Conservation (phyloP, 2,113 vertebrate species). For the Tretioscincus oriximinensis region DNA sequence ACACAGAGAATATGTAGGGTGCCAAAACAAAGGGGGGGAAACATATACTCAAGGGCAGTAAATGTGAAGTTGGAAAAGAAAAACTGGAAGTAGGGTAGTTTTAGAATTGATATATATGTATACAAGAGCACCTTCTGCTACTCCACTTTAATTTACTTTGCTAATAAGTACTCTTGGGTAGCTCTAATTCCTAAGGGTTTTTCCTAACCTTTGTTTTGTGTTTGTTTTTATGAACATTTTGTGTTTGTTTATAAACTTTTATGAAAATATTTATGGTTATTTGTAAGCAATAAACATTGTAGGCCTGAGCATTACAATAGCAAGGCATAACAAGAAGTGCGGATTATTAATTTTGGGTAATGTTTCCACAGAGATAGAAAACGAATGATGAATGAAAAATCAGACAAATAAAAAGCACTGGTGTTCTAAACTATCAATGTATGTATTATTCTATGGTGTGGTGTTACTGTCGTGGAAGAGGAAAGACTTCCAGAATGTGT, state of each 20-base stretch:
- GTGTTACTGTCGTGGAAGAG: too few relatives aligned
- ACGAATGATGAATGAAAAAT: neutral
- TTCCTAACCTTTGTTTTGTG: conserved; percentile 4
- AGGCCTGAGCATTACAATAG: neutral
- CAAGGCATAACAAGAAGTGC: neutral
- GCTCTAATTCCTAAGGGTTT: neutral
- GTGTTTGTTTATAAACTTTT: neutral
- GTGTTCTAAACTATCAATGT: neutral
- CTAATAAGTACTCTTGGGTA: conserved; percentile 34
- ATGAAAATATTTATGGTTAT: conserved; percentile 22
- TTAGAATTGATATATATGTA: conserved; percentile 42
- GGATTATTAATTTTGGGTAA: neutral
- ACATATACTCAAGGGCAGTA: conserved; percentile 28
- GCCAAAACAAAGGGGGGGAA: neutral
- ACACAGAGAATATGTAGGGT: neutral
- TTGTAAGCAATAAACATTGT: neutral
- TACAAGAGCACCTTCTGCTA: conserved; percentile 28
- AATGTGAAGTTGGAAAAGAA: conserved; percentile 40
- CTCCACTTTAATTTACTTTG: conserved; percentile 37
- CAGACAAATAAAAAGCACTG: neutral
- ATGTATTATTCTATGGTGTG: neutral
- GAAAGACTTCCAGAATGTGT: neutral
- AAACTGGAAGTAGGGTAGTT: conserved; percentile 41
- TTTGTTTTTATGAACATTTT: conserved; percentile 21
- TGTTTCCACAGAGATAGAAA: neutral